Conservation (phyloP, 2,113 vertebrate species). For the Bos indicus region DNA sequence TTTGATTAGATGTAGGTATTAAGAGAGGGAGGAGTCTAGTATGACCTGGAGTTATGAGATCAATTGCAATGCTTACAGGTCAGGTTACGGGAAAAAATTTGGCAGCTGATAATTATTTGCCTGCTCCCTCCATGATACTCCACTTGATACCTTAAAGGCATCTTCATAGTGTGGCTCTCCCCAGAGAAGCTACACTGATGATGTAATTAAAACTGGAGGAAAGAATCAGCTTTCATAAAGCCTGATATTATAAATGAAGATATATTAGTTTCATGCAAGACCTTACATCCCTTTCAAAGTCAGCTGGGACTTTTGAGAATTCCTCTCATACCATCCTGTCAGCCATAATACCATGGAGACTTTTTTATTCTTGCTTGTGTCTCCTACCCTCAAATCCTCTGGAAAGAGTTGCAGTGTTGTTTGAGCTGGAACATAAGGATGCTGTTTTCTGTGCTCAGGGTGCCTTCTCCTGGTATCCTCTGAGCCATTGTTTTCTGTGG, state of each 20-base stretch:
- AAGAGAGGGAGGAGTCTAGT: neutral
- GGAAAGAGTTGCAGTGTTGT: neutral
- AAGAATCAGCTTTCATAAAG: neutral
- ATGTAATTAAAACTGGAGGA: neutral
- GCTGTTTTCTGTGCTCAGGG: neutral
- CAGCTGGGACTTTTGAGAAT: neutral
- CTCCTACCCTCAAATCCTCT: neutral
- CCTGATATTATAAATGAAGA: neutral
- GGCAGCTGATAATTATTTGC: neutral
- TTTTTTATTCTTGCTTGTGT: neutral
- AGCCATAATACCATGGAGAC: neutral
- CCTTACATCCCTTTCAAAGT: neutral
- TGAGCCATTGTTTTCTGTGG: neutral
- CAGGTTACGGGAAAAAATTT: neutral
- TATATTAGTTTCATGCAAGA: neutral
- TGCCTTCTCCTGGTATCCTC: neutral
- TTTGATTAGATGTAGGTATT: neutral
- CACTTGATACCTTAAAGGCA: neutral
- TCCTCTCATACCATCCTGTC: neutral
- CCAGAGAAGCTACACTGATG: neutral
- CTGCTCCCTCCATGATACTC: neutral
- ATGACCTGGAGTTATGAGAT: neutral
- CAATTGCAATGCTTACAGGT: neutral
- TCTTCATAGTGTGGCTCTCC: neutral
- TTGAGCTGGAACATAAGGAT: neutral